phyloP scores from a whole-genome alignment of 2,113 vertebrate species.

The Paratilapia polleni region DNA sequence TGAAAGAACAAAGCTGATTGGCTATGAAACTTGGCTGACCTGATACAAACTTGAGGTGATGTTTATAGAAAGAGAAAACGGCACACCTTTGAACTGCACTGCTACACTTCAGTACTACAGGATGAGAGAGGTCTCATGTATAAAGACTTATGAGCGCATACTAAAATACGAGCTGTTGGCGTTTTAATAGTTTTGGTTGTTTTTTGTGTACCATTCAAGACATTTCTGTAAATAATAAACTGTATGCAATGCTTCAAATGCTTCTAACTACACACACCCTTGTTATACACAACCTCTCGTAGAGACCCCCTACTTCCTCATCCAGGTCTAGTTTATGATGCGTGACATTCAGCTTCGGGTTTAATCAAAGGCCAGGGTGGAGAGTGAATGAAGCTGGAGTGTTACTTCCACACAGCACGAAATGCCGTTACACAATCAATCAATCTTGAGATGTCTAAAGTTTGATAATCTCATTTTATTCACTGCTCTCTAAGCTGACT shows the following conservation, averaged over 20 bases:
- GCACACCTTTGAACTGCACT: background rate
- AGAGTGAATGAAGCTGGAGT: background rate
- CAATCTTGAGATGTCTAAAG: background rate
- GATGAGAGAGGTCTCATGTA: background rate
- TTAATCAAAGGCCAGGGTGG: constrained; percentile 29
- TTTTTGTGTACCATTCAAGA: background rate
- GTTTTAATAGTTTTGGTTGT: background rate
- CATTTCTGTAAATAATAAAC: background rate
- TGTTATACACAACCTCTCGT: background rate
- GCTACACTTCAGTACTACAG: background rate
- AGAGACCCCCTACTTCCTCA: constrained; percentile 24
- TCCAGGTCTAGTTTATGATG: constrained; percentile 45
- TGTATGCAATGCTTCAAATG: background rate
- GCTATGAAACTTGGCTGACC: constrained; percentile 43
- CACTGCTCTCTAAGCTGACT: background rate
- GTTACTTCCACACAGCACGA: background rate
- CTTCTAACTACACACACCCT: constrained; percentile 2
- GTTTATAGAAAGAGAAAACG: constrained; percentile 37
- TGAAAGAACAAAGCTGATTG: constrained; percentile 32
- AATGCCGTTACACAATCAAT: background rate
- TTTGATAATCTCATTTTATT: background rate
- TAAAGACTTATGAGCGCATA: constrained; percentile 1
- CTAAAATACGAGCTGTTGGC: background rate
- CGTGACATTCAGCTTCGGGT: constrained; percentile 50
- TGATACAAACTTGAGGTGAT: constrained; percentile 39